phyloP scores from a whole-genome alignment of 2,888 invertebrate genomes.

The Plebejus anna region DNA sequence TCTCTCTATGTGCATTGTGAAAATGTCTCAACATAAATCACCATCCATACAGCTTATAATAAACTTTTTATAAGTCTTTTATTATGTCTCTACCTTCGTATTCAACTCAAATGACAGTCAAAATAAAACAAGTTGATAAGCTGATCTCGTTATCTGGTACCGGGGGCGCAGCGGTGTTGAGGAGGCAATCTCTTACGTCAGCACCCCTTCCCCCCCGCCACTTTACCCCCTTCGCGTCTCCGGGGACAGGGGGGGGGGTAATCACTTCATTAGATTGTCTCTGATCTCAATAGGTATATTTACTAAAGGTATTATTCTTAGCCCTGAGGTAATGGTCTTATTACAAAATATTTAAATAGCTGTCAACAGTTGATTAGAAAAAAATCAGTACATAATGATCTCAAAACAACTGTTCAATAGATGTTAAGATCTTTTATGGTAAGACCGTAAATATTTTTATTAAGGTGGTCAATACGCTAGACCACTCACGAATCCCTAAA shows the following conservation, averaged over 20 bases:
- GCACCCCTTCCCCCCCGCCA: neutral
- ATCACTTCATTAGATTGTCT: slow-evolving; percentile 22
- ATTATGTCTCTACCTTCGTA: neutral
- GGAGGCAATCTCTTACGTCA: slow-evolving; percentile 13
- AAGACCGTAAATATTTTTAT: too few species aligned
- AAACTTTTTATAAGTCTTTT: neutral
- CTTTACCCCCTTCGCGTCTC: neutral
- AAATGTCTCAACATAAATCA: too few species aligned
- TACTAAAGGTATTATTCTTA: too few species aligned
- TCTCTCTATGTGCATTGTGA: too few species aligned
- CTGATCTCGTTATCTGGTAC: slow-evolving; percentile 2
- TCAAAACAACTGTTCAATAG: too few species aligned
- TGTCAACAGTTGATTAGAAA: too few species aligned
- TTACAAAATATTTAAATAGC: too few species aligned
- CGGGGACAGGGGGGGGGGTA: neutral
- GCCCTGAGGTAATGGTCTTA: too few species aligned
- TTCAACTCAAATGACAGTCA: neutral
- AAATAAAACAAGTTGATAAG: slow-evolving; percentile 8
- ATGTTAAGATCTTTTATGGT: too few species aligned
- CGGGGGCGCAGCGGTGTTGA: neutral
- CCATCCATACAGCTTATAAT: neutral
- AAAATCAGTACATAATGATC: too few species aligned
- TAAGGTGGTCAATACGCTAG: too few species aligned
- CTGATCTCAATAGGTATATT: neutral
- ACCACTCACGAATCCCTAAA: too few species aligned